Base-by-base conservation (phyloP, 2,113 vertebrate genomes). In the Rhombomys opimus region DNA sequence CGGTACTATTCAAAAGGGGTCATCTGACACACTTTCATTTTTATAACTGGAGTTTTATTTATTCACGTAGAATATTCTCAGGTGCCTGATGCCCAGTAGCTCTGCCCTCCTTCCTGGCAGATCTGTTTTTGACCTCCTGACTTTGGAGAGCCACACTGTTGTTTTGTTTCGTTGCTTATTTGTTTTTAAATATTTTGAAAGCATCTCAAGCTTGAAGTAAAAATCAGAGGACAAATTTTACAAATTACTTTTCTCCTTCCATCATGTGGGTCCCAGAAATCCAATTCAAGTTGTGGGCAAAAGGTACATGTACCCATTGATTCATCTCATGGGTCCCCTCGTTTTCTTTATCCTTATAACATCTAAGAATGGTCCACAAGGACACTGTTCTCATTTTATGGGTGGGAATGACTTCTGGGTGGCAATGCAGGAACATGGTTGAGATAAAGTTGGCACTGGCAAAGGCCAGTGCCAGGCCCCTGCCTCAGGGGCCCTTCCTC, bases 151-250 rank as follows among this genome's bases (percentile, higher is more conserved):
- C 4, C 2, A 77, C 95, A 91, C 65, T 96, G 90, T n/a, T 76
- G 10, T 76, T 80, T 17, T 18, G 7, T 57, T 96, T 94, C 93
- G 92, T 95, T 72, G 67, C 15, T 70, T 70, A 35, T 72, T n/a
- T 70, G 30, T 35, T 50, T 67, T 91, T 95, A 96, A 95, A 81
- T 63, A 90, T 76, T 87, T 94, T 97, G 95, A 94, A 96, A 96
- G 78, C 68, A 95, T 97, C 96, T 96, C 57, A 92, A 93, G 46
- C 41, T n/a, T 23, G 18, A 54, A 54, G 59, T 65, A 14, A 23
- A 85, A n/a, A n/a, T 41, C 81, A 32, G 38, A 32, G 25, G 61
- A 46, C 61, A 46, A 32, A 25, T 85, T 85, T 65, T 41, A 50
- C 14, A 9, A 85, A 61, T 50, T 15, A 3, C 4, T 63, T 46